Evolutionary conservation across 1,140 invertebrate genomes (phyloP).

Genomic region (Ruditapes philippinarum): DNA sequence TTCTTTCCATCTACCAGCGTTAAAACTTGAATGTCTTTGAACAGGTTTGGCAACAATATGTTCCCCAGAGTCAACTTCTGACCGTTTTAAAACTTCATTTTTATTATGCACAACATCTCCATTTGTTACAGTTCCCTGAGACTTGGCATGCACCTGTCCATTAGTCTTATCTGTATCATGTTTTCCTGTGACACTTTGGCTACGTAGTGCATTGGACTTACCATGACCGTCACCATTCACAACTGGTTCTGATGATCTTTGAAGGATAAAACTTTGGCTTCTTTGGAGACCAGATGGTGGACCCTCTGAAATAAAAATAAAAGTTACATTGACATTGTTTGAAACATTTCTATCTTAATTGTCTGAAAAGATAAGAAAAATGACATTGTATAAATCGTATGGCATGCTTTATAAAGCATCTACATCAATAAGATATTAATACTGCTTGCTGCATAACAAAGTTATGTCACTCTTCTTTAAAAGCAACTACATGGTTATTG

Average conservation of each 20-base stretch:
- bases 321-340: too few species aligned
- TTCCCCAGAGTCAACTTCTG: too few species aligned
- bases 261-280: slow-evolving; percentile 59
- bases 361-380: too few species aligned
- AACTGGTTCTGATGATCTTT: slow-evolving; percentile 51
- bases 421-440: too few species aligned
- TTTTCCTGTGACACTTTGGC: slow-evolving; percentile 60
- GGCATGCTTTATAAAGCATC: too few species aligned
- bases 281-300: slow-evolving; percentile 18
- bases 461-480: too few species aligned
- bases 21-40: slow-evolving; percentile 13
- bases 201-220: background rate
- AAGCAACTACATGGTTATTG: too few species aligned
- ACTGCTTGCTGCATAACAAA: too few species aligned
- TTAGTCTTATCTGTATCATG: background rate
- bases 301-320: slow-evolving; percentile 58
- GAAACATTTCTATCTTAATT: too few species aligned
- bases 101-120: background rate
- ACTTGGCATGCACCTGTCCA: background rate
- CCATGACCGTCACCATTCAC: background rate
- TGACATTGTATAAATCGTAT: too few species aligned
- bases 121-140: background rate
- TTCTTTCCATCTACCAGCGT: background rate
- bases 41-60: background rate
- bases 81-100: too few species aligned